phyloP scores from a whole-genome alignment of 1,140 invertebrate genomes.

The Chionoecetes opilio region DNA sequence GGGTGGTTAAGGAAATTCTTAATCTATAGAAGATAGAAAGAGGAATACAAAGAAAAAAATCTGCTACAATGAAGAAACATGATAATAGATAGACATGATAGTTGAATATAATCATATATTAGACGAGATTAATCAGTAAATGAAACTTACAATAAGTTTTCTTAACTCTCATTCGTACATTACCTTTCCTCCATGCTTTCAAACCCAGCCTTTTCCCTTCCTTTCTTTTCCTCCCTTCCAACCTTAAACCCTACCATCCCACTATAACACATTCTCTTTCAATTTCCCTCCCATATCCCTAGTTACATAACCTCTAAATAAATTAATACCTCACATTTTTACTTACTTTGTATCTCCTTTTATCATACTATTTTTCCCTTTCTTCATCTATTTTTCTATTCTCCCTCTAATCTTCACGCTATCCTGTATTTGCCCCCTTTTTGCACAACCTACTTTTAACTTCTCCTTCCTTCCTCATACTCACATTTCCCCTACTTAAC shows the following conservation, averaged over 20 bases:
- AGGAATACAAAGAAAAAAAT: neutral
- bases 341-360: neutral
- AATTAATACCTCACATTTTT: neutral
- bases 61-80: too few relatives aligned
- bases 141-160: neutral
- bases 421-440: neutral
- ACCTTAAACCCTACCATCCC: neutral
- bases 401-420: neutral
- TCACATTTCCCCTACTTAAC: too few relatives aligned
- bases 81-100: too few relatives aligned
- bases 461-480: too few relatives aligned
- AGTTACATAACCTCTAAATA: too few relatives aligned
- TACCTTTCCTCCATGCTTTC: neutral
- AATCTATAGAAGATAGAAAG: neutral
- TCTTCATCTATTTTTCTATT: neutral
- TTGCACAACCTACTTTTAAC: too few relatives aligned
- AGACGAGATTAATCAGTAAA: neutral
- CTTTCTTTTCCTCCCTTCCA: neutral
- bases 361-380: neutral
- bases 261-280: neutral
- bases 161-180: neutral
- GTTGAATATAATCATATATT: neutral
- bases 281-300: neutral
- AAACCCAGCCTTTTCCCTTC: neutral
- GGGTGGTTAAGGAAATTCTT: neutral